A percentile compares a stretch with the other conserved stretches of the same genome.
These are phyloP conservation scores for Drosophila helvetica DNA, from an alignment of 2,888 invertebrate species.

Conservation along the genomic window DNA sequence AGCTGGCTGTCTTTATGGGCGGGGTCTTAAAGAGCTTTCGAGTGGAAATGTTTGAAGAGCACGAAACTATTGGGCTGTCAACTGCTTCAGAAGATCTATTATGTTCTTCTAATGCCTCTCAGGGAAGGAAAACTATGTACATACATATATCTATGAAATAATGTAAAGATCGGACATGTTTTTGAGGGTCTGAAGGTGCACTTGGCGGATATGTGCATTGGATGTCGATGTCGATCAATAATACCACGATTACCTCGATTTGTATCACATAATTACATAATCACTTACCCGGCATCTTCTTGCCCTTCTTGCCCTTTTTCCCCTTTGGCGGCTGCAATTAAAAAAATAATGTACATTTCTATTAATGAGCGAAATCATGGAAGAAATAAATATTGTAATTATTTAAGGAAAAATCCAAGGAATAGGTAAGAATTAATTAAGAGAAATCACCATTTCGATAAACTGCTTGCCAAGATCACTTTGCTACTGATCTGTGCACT, in stretches of 20 bases:
- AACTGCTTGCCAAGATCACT: not conserved
- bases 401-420: not conserved
- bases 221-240: not conserved
- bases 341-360: constrained; percentile 11
- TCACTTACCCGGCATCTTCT: constrained; percentile 82
- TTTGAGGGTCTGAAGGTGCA: no score
- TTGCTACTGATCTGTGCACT: not conserved
- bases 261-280: no score
- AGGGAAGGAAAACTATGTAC: no score
- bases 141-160: not conserved
- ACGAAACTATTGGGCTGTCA: not conserved
- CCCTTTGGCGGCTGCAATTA: constrained; percentile 82
- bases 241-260: not conserved
- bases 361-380: not conserved
- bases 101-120: not conserved
- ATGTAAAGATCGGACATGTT: not conserved
- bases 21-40: not conserved
- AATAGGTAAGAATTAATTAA: not conserved
- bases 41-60: not conserved
- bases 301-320: constrained; percentile 83
- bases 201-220: no score
- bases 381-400: not conserved
- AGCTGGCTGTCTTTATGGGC: not conserved
- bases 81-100: not conserved
- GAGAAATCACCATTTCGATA: no score